A percentile compares a stretch with the other conserved stretches of the same genome.
These are phyloP conservation scores for Oophaga sylvatica DNA, from an alignment of 2,797 vertebrate genomes.

Conservation along the genomic window DNA sequence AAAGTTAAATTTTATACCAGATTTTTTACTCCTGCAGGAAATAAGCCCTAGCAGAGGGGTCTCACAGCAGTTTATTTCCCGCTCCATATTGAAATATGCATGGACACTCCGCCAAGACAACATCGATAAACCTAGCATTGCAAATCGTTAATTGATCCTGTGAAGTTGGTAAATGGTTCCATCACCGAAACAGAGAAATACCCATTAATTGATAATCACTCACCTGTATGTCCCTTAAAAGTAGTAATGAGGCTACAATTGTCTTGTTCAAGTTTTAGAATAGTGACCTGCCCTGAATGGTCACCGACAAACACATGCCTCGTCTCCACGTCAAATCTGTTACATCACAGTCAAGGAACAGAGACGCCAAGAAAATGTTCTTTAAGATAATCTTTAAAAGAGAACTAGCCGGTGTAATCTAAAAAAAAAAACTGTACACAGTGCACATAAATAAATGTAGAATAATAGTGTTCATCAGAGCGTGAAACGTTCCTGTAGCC, in stretches of 20 bases:
- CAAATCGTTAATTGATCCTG: neutral
- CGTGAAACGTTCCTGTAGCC: neutral
- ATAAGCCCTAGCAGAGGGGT: neutral
- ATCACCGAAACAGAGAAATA: neutral
- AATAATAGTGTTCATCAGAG: neutral
- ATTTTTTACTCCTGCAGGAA: too few species aligned
- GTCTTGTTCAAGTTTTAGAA: constrained; percentile 96
- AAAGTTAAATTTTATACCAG: neutral
- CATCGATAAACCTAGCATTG: too few species aligned
- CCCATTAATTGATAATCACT: neutral
- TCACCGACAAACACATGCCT: constrained; percentile 95
- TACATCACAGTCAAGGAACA: constrained; percentile 71
- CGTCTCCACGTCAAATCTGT: constrained; percentile 96
- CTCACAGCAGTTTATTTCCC: too few species aligned
- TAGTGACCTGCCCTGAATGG: constrained; percentile 96
- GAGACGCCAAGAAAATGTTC: neutral
- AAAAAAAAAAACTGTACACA: neutral
- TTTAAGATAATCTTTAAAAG: neutral
- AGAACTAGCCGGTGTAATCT: neutral
- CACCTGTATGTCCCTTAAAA: constrained; percentile 97
- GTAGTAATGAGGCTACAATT: constrained; percentile 93
- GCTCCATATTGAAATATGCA: too few species aligned
- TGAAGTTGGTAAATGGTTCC: neutral
- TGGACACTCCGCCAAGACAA: too few species aligned
- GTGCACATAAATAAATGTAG: neutral